Percentiles rank a stretch among this genome's conserved stretches.
Evolutionary conservation across 1,140 invertebrate genomes (phyloP).

Genomic region (Nasonia vitripennis): DNA sequence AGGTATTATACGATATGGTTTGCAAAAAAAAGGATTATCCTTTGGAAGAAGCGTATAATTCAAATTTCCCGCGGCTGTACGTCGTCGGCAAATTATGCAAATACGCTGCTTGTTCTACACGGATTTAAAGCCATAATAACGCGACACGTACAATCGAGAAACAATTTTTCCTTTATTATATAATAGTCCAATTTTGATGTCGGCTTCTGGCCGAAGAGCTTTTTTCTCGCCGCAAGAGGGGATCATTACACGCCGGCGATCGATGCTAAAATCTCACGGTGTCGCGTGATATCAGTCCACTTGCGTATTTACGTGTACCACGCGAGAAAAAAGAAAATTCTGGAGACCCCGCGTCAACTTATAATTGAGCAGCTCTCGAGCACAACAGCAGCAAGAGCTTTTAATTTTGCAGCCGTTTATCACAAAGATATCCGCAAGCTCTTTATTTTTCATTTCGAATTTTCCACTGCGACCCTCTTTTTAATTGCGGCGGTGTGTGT

Average conservation of each 20-base stretch:
- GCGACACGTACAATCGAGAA: not conserved
- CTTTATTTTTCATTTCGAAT: not conserved
- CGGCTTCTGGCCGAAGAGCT: not conserved
- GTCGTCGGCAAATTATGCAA: not conserved
- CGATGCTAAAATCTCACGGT: not conserved
- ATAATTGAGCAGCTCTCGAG: not conserved
- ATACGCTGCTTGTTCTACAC: not conserved
- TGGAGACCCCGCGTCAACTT: not conserved
- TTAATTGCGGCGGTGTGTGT: not conserved
- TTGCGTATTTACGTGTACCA: not conserved
- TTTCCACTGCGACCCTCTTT: not conserved
- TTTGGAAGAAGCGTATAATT: not conserved
- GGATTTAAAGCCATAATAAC: not conserved
- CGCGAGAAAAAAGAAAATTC: not conserved
- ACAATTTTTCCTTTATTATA: constrained; percentile 2
- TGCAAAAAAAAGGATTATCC: not conserved
- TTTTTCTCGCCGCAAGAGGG: not conserved
- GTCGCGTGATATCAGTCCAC: constrained; percentile 25
- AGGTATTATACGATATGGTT: no score
- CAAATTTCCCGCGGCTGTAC: not conserved
- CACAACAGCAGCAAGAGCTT: not conserved
- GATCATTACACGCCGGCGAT: not conserved
- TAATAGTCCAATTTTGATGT: constrained; percentile 33
- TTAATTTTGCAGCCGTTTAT: constrained; percentile 36
- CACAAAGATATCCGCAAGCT: not conserved